Evolutionary conservation across 2,797 vertebrate genomes (phyloP), one percentile per base, ranked within the genome.

Genomic region (Neosilurus mollespiculum): DNA sequence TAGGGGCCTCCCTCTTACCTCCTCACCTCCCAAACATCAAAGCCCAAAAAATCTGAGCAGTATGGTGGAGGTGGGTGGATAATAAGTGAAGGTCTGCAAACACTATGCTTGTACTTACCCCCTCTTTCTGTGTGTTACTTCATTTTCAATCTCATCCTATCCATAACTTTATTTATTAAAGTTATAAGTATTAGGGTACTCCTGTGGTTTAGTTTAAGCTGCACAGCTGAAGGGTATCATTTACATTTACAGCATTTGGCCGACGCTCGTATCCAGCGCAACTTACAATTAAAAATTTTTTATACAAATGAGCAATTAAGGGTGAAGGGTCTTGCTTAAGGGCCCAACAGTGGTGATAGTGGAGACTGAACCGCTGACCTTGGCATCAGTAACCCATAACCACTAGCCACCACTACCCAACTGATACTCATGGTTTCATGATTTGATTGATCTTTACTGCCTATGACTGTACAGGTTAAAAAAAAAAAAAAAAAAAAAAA

Each of bases 1-100:
- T 88, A 87, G 86, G 81, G 84, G 87, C 26, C 92, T 86, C 89
- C 78, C 82, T 91, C 92, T 91, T 87, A 87, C 81, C 34, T 87
- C 34, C 89, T 89, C 77, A 89, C 81, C 84, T 49, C 65, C 84
- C 84, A 79, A 43, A 93, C 93, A 93, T 93, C 89, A 94, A 93
- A 94, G 91, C 84, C 61, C 83, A 76, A 26, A 20, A 65, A 76
- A 81, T 86, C 69, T 88, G 89, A 92, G 87, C 20, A 49, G 53
- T 84, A 34, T 83, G 67, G 62, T 78, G 78, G 20, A 73, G 51
- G 81, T 70, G 71, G 82, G 81, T 72, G 76, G 77, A 69, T 81
- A 56, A 71, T 62, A 62, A 80, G 72, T 26, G 62, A 53, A 75
- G 77, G 76, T 81, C 69, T 59, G n/a, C 69, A 61, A 70, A 83